Percentiles rank a stretch among this genome's conserved stretches.
Conservation (phyloP, 37 sponge, comb jelly and placozoan species). For the Aphrocallistes beatrix region DNA sequence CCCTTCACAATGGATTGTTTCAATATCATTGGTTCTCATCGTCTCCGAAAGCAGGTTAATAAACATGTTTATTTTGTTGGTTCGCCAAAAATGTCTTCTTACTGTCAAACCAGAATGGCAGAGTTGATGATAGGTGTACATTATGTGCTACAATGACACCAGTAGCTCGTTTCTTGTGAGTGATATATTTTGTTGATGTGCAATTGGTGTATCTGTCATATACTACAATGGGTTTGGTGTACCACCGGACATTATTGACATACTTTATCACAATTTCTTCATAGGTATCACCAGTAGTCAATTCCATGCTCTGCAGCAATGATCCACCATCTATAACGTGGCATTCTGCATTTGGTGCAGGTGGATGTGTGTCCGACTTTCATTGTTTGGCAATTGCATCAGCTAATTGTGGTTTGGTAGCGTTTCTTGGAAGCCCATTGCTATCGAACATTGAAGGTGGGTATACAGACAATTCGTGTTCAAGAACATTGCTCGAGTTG, state of each 20-base stretch:
- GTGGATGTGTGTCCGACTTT: constrained; percentile 5
- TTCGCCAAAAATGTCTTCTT: neutral
- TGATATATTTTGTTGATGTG: neutral
- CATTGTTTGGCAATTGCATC: neutral
- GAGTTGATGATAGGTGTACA: neutral
- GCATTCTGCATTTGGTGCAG: neutral
- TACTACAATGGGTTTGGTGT: neutral
- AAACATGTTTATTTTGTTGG: neutral
- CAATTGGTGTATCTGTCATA: neutral
- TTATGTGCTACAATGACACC: neutral
- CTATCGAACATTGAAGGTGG: neutral
- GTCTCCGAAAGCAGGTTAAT: neutral
- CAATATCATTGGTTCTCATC: neutral
- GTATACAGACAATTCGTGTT: neutral
- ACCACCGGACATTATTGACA: neutral
- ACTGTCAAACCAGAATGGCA: neutral
- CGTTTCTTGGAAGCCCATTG: neutral
- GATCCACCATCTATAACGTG: neutral
- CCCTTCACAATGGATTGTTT: neutral
- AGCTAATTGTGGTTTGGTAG: neutral
- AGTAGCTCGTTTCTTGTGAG: neutral
- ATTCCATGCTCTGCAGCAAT: neutral
- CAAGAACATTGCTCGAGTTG: neutral
- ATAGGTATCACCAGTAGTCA: neutral
- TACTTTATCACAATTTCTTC: neutral